Evolutionary conservation across 2,113 vertebrate genomes (phyloP), one percentile per base, ranked within the genome.

Genomic region (Lampris incognitus): DNA sequence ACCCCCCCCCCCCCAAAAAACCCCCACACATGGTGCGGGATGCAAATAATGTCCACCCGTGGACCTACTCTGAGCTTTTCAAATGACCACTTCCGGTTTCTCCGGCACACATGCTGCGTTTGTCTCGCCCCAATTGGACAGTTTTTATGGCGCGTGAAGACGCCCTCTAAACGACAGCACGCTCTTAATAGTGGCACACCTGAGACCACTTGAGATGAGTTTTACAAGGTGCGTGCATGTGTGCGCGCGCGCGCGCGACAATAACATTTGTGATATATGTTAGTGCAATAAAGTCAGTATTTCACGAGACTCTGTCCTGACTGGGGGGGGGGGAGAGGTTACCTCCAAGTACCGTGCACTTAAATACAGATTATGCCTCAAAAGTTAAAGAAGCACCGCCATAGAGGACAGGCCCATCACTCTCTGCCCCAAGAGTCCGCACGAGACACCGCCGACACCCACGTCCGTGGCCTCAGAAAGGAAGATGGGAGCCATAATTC

Each of bases 181-280:
- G 24, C 24, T 24, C 24, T 24, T 24, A 24, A 24, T 24, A 85
- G 74, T 72, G 68, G 70, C 74, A 10, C 83, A 60, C 71, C 55
- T 48, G 82, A 79, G 82, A 81, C 71, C 6, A 3, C 65, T 85
- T 80, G 70, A 66, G 52, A 56, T 55, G 71, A 24, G 44, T 61
- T 81, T 63, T 58, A 61, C 10, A 62, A 83, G 72, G 57, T 50
- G 60, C 57, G 51, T 82, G 72, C 67, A 69, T 36, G 36, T 4
- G 40, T 66, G n/a, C 63, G 66, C 13, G 44, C 42, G 44, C 42
- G 65, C 37, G 76, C 57, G 70, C 74, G 71, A 87, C 60, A 80
- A 87, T 86, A 84, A 83, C 79, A 66, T 82, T 87, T 88, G 84
- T 84, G 79, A 83, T 76, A 9, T 40, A 72, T 86, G 82, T 87